These are phyloP conservation scores for Cygnus olor DNA, from an alignment of 2,797 vertebrate genomes.

Conservation along the genomic window DNA sequence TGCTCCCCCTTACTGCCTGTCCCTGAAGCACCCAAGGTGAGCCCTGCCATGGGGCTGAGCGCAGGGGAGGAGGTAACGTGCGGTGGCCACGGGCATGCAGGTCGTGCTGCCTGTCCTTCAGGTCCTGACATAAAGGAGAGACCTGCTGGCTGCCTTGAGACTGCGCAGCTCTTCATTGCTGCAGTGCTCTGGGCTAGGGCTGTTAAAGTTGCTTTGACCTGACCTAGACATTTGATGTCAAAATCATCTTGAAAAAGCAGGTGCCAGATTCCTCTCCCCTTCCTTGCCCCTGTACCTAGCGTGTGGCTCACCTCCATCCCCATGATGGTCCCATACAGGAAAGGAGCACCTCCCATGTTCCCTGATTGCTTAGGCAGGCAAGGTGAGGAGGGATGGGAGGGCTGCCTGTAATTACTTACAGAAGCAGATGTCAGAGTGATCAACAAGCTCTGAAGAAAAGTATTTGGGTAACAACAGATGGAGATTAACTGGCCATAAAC, in stretches of 20 bases:
- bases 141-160: background rate
- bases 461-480: conserved; percentile 36
- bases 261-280: background rate
- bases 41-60: background rate
- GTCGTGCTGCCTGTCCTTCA: background rate
- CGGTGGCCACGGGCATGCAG: background rate
- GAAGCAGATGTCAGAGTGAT: background rate
- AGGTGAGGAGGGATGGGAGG: background rate
- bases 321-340: background rate
- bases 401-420: background rate
- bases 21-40: too few species aligned
- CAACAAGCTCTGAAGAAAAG: background rate
- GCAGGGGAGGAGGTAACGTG: background rate
- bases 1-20: background rate
- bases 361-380: background rate
- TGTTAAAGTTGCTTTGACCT: background rate
- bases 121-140: background rate
- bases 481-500: conserved; percentile 22
- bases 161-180: background rate
- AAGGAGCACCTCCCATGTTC: background rate
- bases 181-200: background rate
- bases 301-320: background rate
- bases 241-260: background rate
- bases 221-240: background rate
- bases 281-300: background rate